phyloP scores from a whole-genome alignment of 2,113 vertebrate species.

The Clupea harengus region DNA sequence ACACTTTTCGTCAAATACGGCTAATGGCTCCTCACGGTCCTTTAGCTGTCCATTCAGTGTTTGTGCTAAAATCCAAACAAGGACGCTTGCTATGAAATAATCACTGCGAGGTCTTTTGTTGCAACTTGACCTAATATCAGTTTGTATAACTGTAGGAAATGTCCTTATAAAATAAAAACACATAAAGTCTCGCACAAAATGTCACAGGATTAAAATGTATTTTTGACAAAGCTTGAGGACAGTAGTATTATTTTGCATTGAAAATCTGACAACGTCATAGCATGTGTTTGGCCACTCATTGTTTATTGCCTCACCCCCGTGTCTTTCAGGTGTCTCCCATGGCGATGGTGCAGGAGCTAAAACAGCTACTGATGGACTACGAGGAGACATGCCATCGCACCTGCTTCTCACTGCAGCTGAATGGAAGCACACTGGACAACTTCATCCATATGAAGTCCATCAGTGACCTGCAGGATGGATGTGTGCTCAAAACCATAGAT shows the following conservation, averaged over 20 bases:
- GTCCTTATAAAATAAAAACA: not conserved
- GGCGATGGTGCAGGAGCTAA: conserved; percentile 92
- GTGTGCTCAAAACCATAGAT: conserved; percentile 85
- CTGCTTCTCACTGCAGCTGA: conserved; percentile 91
- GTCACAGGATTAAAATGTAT: not conserved
- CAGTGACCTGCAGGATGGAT: conserved; percentile 83
- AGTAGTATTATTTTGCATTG: too few species aligned
- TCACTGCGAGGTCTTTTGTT: not conserved
- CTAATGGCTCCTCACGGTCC: too few species aligned
- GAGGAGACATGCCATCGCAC: conserved; percentile 91
- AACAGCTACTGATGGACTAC: conserved; percentile 92
- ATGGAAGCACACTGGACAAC: conserved; percentile 81
- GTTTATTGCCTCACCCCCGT: not conserved
- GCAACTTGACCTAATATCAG: not conserved
- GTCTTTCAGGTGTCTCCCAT: conserved; percentile 83
- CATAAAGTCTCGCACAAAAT: not conserved
- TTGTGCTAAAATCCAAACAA: not conserved
- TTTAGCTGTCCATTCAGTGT: too few species aligned
- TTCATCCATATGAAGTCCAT: conserved; percentile 83
- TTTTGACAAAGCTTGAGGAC: not conserved
- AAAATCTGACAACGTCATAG: too few species aligned
- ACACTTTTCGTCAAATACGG: too few species aligned
- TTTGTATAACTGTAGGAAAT: not conserved
- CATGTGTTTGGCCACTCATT: not conserved
- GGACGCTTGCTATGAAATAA: not conserved